Conservation (phyloP, 2,113 vertebrate species). For the Sapajus apella region DNA sequence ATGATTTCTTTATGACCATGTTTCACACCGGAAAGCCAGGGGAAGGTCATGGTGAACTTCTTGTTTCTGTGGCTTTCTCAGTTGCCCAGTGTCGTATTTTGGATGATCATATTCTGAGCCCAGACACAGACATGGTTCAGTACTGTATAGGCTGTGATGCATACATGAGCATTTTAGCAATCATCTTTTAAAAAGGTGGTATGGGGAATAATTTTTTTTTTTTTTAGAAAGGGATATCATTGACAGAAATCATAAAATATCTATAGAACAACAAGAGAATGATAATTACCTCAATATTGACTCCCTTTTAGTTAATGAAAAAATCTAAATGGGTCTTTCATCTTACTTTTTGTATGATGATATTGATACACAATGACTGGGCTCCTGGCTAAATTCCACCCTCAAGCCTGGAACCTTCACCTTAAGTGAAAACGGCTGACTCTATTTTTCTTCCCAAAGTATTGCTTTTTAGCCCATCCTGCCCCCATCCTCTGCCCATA, state of each 20-base stretch:
- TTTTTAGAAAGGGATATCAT: background rate
- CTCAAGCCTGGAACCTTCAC: no score
- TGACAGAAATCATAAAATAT: background rate
- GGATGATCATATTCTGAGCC: background rate
- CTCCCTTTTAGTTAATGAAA: background rate
- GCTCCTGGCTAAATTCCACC: no score
- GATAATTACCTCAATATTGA: background rate
- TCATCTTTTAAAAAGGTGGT: background rate
- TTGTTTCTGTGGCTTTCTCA: background rate
- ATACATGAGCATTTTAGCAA: background rate
- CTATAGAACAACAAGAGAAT: background rate
- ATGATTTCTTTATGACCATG: background rate
- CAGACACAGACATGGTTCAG: background rate
- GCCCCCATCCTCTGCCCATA: no score
- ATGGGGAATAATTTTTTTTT: fast-evolving
- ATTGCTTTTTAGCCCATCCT: no score
- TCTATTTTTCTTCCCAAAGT: no score
- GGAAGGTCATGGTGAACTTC: background rate
- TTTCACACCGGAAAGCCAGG: background rate
- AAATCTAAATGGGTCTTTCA: background rate
- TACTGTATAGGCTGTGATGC: background rate
- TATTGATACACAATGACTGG: no score
- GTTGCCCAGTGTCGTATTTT: background rate
- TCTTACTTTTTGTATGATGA: background rate
- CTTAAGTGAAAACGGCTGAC: no score